Evolutionary conservation across 2,888 invertebrate genomes (phyloP).

Genomic region (Hirtodrosophila alboralis): DNA sequence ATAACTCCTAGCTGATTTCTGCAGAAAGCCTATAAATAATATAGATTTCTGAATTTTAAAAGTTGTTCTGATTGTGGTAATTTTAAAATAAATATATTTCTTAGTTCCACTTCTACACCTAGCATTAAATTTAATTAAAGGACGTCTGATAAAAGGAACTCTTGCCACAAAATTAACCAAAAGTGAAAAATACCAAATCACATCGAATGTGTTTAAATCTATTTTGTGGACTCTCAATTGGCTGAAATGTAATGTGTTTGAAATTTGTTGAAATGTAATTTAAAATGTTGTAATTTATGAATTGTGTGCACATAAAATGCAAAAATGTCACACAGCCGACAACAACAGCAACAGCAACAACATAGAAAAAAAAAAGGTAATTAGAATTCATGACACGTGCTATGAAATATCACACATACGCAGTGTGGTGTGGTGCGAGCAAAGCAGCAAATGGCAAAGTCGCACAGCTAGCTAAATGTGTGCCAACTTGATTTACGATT

Average conservation of each 20-base stretch:
- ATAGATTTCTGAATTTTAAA: no score
- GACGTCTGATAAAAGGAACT: no score
- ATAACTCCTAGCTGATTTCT: no score
- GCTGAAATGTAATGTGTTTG: conserved; percentile 17
- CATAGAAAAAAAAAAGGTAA: conserved; percentile 61
- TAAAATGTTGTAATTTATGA: conserved; percentile 66
- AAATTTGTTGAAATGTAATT: conserved; percentile 56
- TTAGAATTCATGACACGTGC: conserved; percentile 80
- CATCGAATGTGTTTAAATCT: no score
- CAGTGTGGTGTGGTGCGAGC: conserved; percentile 35
- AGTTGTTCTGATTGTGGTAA: no score
- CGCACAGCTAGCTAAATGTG: conserved; percentile 47
- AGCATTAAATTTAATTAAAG: no score
- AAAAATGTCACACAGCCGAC: conserved; percentile 20
- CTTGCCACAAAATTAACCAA: no score
- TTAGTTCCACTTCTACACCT: no score
- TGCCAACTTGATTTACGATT: conserved; percentile 71
- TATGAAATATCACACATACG: conserved; percentile 78
- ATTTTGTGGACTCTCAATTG: conserved; percentile 4
- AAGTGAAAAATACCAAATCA: no score
- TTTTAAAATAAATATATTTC: no score
- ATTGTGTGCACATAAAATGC: conserved; percentile 53
- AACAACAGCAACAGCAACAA: neutral
- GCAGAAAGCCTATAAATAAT: no score
- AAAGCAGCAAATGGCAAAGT: conserved; percentile 26